These are phyloP conservation scores for Neomonachus schauinslandi DNA, from an alignment of 2,113 vertebrate species.

Conservation along the genomic window DNA sequence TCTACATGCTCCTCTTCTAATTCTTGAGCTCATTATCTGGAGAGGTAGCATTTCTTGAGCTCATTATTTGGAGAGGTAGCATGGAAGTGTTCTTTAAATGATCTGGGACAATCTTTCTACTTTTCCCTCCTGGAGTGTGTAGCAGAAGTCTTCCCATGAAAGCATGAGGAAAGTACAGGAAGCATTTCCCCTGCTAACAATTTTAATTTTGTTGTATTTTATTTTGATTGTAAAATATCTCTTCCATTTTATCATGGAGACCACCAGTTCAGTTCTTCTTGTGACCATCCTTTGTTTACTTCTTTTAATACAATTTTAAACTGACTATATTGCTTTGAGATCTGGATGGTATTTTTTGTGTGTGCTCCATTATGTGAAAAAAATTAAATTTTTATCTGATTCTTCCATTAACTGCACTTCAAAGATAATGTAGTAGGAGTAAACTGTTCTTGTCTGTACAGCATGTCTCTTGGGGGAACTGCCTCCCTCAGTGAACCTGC, in stretches of 20 bases:
- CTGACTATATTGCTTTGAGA: neutral
- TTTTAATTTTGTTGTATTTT: neutral
- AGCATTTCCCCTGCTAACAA: neutral
- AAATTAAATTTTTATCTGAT: neutral
- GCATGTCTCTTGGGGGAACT: neutral
- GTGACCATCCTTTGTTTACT: neutral
- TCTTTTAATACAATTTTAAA: neutral
- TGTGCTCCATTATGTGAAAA: neutral
- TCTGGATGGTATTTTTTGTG: neutral
- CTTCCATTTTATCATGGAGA: neutral
- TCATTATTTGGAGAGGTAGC: neutral
- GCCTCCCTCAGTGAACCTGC: neutral
- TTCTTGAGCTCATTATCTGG: neutral
- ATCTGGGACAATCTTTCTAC: neutral
- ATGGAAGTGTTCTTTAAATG: neutral
- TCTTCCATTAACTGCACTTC: neutral
- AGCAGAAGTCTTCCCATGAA: neutral
- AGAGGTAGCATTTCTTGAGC: neutral
- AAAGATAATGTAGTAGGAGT: conserved; percentile 3
- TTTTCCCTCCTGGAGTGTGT: neutral
- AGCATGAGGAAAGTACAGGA: neutral
- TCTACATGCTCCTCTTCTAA: neutral
- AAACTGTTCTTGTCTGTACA: neutral
- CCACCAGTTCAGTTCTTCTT: neutral
- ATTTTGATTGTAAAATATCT: neutral